A percentile compares a stretch with the other conserved stretches of the same genome.
Evolutionary conservation across 2,113 vertebrate species (phyloP).

Genomic region (Apodemus speciosus): DNA sequence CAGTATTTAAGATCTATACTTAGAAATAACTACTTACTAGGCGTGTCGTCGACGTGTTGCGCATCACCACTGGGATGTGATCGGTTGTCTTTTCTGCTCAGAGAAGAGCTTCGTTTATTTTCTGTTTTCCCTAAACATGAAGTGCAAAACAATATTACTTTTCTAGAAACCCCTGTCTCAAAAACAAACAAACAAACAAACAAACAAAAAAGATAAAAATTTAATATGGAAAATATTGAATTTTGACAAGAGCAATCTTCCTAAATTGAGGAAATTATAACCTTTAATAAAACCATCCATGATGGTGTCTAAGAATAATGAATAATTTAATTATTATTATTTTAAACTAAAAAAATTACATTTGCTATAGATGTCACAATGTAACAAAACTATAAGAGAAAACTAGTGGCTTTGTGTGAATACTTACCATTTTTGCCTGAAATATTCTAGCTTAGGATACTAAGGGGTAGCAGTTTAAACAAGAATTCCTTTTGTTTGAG

Average conservation of each 20-base stretch:
- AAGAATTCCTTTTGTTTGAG: slow-evolving; percentile 90
- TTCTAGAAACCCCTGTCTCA: slow-evolving; percentile 41
- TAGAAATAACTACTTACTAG: slow-evolving; percentile 87
- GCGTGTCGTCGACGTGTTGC: slow-evolving; percentile 88
- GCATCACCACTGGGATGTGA: slow-evolving; percentile 83
- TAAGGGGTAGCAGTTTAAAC: slow-evolving; percentile 89
- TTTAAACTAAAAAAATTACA: slow-evolving; percentile 34
- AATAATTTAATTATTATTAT: slow-evolving; percentile 12
- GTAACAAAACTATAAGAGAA: slow-evolving; percentile 35
- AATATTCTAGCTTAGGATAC: slow-evolving; percentile 89
- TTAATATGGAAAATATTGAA: background rate
- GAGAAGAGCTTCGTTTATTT: slow-evolving; percentile 93
- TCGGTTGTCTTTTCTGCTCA: slow-evolving; percentile 90
- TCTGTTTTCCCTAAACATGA: slow-evolving; percentile 88
- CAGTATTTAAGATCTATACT: slow-evolving; percentile 44
- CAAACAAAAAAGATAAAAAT: background rate
- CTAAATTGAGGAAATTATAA: slow-evolving; percentile 28
- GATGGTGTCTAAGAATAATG: background rate
- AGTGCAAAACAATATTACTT: slow-evolving; percentile 79
- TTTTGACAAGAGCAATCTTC: slow-evolving; percentile 31
- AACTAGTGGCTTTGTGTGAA: slow-evolving; percentile 69
- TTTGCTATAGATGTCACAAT: slow-evolving; percentile 17
- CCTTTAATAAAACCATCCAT: background rate
- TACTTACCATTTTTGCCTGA: slow-evolving; percentile 91
- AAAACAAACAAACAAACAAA: background rate